phyloP scores from a whole-genome alignment of 2,888 invertebrate species.

The Itoplectis maculator region DNA sequence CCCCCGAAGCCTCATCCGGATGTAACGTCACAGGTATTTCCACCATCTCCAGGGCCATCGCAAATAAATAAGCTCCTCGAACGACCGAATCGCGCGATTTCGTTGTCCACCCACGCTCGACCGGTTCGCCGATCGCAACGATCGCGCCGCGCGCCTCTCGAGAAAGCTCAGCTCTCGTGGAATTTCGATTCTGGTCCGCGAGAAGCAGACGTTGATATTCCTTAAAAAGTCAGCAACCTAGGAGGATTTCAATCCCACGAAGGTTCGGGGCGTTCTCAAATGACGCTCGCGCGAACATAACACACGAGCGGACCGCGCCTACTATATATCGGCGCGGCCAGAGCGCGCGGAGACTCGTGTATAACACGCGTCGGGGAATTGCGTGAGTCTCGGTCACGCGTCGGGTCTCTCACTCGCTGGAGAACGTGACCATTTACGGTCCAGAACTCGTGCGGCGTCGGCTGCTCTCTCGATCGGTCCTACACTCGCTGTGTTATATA shows the following conservation, averaged over 20 bases:
- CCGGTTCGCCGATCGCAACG: slow-evolving; percentile 3
- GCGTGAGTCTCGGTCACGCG: slow-evolving; percentile 64
- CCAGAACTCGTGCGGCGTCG: slow-evolving; percentile 50
- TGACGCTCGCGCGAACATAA: slow-evolving; percentile 22
- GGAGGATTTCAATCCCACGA: slow-evolving; percentile 46
- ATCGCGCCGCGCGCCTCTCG: slow-evolving; percentile 29
- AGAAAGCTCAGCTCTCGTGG: slow-evolving; percentile 9
- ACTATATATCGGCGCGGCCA: slow-evolving; percentile 14
- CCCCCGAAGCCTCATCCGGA: too few relatives aligned
- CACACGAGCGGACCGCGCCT: background rate
- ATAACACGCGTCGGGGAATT: slow-evolving; percentile 56
- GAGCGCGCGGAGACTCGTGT: background rate
- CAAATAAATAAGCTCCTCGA: background rate
- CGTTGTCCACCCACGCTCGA: slow-evolving; percentile 8
- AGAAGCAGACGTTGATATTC: slow-evolving; percentile 32
- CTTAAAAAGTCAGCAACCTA: slow-evolving; percentile 35
- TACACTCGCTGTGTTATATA: too few relatives aligned
- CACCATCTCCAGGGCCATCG: too few relatives aligned
- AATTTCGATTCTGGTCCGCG: slow-evolving; percentile 21
- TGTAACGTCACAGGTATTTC: too few relatives aligned
- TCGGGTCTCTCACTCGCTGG: slow-evolving; percentile 53
- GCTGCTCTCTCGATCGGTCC: slow-evolving; percentile 33
- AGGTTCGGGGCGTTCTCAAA: slow-evolving; percentile 38
- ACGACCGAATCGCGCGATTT: slow-evolving; percentile 1
- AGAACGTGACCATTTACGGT: slow-evolving; percentile 69